Percentiles rank a stretch among this genome's conserved stretches.
Evolutionary conservation across 2,797 vertebrate genomes (phyloP).

Genomic region (Limnodromus scolopaceus): DNA sequence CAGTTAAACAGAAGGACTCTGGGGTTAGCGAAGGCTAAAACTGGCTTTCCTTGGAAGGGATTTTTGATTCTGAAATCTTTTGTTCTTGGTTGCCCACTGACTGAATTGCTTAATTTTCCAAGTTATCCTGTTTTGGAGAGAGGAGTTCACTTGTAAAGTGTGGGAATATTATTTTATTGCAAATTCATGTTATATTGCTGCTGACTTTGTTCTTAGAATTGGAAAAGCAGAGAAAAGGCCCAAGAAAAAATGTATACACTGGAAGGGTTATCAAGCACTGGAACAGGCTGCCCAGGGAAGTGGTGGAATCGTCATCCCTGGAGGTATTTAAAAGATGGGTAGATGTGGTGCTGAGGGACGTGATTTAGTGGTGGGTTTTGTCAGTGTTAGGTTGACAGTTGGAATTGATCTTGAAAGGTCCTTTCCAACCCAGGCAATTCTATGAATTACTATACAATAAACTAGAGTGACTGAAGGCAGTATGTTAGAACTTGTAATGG

Average conservation of each 20-base stretch:
- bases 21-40: not conserved
- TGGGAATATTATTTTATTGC: not conserved
- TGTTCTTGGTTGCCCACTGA: not conserved
- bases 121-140: not conserved
- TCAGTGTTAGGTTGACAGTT: too few relatives aligned
- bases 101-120: not conserved
- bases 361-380: too few relatives aligned
- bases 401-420: too few relatives aligned
- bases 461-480: not conserved
- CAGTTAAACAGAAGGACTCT: not conserved
- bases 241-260: too few relatives aligned
- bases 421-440: too few relatives aligned
- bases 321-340: too few relatives aligned
- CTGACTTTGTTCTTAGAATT: not conserved
- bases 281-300: too few relatives aligned
- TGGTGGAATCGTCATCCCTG: too few relatives aligned
- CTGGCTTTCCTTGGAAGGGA: not conserved
- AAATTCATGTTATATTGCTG: not conserved
- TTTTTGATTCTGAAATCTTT: not conserved
- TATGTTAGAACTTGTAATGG: not conserved
- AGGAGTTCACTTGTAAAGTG: not conserved
- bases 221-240: not conserved
- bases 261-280: too few relatives aligned
- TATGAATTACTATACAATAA: not conserved
- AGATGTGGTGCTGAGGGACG: too few relatives aligned